Base-by-base conservation (phyloP, 2,113 vertebrate species). In the Sebastes schlegelii region DNA sequence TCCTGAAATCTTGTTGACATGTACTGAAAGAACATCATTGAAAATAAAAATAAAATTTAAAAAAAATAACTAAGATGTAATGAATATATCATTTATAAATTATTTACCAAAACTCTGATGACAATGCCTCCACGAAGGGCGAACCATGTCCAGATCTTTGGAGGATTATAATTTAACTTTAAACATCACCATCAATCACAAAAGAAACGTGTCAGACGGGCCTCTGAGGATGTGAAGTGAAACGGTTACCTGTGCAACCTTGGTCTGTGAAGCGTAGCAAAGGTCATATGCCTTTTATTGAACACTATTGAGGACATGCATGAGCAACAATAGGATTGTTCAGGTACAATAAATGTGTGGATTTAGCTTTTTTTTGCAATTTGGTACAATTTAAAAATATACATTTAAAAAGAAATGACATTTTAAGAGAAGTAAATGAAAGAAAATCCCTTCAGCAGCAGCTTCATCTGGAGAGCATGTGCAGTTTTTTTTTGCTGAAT, bases 171-270 rank as follows among this genome's bases (percentile, higher is more conserved):
- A 55, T 55, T 80, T 11, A 8, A 17, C 23, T 70, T 80, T 48
- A 46, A 72, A 48, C 54, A 57, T 65, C 21, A 63, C 17, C 68
- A 65, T 80, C 68, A 72, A 64, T 64, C 77, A 80, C 68, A 54
- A 12, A 71, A 12, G 13, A 54, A 62, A 63, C 0, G 7, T 64
- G 68, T 48, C 60, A 40, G 58, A n/a, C 77, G 2, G 46, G 45
- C 34, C 66, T 43, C 19, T 3, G 17, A 62, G 77, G 19, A 51
- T 26, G 23, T 45, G 67, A 49, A 52, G 46, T 43, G 57, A 26
- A 21, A 52, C 8, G 5, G 74, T 45, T 57, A 13, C 63, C 43
- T n/a, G 17, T 16, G 54, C 64, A 60, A 40, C 65, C 55, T 40
- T 58, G 52, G 23, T 13, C 64, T 60, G 9, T 60, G 75, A 49